Percentiles rank a stretch among this genome's conserved stretches.
Evolutionary conservation across 2,888 invertebrate species (phyloP).

Genomic region (Chironomus riparius): DNA sequence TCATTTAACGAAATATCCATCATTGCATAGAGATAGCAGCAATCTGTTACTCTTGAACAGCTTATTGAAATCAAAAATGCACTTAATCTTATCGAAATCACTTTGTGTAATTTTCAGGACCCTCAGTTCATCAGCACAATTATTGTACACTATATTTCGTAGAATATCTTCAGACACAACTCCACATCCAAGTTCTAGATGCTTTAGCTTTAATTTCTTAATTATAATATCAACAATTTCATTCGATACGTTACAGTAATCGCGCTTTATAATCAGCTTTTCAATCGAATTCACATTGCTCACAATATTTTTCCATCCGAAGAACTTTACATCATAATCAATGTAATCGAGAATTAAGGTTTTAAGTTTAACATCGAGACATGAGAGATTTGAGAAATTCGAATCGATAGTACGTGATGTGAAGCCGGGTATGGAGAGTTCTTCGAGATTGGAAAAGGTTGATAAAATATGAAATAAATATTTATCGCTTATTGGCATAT

Average conservation of each 20-base stretch:
- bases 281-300: conserved; percentile 1
- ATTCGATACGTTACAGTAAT: conserved; percentile 12
- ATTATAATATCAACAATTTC: conserved; percentile 13
- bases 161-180: conserved; percentile 9
- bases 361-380: background rate
- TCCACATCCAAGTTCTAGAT: conserved; percentile 2
- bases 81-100: conserved; percentile 7
- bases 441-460: background rate
- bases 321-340: conserved; percentile 20
- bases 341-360: conserved; percentile 8
- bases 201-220: background rate
- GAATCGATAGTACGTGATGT: conserved; percentile 3
- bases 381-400: background rate
- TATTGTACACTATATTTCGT: background rate
- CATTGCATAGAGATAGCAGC: background rate
- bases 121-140: conserved; percentile 5
- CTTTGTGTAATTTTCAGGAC: background rate
- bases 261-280: conserved; percentile 3
- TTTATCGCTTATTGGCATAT: background rate
- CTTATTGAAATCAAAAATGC: background rate
- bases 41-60: background rate
- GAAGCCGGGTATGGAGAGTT: background rate
- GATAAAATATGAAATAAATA: conserved; percentile 14
- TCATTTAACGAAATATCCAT: background rate
- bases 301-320: conserved; percentile 19